Percentiles rank a stretch among this genome's conserved stretches.
phyloP scores from a whole-genome alignment of 2,797 vertebrate genomes.

The Tolypeutes matacus region DNA sequence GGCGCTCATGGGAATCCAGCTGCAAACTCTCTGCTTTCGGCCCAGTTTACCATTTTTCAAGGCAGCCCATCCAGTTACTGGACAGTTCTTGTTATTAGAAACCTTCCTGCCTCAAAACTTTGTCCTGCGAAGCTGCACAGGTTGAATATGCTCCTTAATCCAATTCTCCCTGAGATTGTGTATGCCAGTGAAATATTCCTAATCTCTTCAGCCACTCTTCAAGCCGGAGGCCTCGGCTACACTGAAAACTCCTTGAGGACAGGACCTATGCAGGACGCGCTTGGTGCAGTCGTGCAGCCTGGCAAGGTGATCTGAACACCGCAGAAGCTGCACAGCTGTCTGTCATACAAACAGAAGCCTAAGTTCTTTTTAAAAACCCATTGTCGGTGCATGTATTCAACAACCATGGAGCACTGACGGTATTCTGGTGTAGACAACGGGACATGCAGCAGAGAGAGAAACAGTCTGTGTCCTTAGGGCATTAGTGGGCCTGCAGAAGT shows the following conservation, averaged over 20 bases:
- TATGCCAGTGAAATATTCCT: not conserved
- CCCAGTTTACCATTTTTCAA: not conserved
- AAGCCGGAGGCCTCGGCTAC: not conserved
- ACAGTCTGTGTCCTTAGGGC: not conserved
- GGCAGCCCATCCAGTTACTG: not conserved
- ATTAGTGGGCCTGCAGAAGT: not conserved
- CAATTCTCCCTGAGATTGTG: not conserved
- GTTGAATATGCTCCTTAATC: not conserved
- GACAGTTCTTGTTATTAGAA: not conserved
- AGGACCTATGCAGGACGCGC: accelerated
- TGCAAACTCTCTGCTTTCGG: too few relatives aligned
- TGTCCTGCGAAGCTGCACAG: not conserved
- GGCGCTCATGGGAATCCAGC: not conserved
- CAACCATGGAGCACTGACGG: too few relatives aligned
- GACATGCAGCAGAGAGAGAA: too few relatives aligned
- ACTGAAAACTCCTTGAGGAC: not conserved
- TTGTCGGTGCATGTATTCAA: not conserved
- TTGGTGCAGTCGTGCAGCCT: not conserved
- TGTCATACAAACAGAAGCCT: not conserved
- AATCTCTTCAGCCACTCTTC: not conserved
- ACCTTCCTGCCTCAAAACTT: not conserved
- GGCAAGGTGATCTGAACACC: too few relatives aligned
- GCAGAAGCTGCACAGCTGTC: not conserved
- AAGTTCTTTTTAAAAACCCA: not conserved
- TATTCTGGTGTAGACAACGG: not conserved